Conservation (phyloP, 2,797 vertebrate species). For the Nyctibius grandis region DNA sequence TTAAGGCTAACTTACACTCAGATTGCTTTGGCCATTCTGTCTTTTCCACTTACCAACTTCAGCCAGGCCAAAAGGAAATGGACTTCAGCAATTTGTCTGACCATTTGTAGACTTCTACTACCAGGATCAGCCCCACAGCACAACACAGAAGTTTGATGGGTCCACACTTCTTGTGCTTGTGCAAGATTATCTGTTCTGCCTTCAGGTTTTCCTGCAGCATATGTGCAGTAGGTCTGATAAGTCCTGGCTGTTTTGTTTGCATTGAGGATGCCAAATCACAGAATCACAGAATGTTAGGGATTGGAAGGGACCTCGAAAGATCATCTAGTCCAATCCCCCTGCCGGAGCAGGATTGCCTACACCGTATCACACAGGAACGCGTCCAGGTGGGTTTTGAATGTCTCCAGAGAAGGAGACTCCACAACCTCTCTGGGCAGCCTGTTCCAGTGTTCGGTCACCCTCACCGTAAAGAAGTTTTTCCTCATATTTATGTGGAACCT, state of each 20-base stretch:
- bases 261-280: not conserved
- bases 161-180: not conserved
- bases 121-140: not conserved
- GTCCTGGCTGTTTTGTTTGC: not conserved
- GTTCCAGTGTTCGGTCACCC: too few species aligned
- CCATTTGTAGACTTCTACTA: not conserved
- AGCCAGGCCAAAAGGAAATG: not conserved
- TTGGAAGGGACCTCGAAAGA: too few species aligned
- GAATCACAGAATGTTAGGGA: too few species aligned
- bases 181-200: not conserved
- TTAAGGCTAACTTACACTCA: not conserved
- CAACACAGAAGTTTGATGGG: not conserved
- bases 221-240: not conserved
- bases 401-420: too few species aligned
- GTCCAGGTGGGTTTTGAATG: too few species aligned
- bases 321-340: too few species aligned
- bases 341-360: too few species aligned
- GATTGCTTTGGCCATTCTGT: not conserved
- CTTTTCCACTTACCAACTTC: not conserved
- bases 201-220: not conserved
- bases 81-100: not conserved
- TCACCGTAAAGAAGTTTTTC: too few species aligned
- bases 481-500: too few species aligned
- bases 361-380: too few species aligned
- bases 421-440: too few species aligned